A percentile compares a stretch with the other conserved stretches of the same genome.
These are phyloP conservation scores for Acronicta alni DNA, from an alignment of 2,888 invertebrate genomes.

Conservation along the genomic window DNA sequence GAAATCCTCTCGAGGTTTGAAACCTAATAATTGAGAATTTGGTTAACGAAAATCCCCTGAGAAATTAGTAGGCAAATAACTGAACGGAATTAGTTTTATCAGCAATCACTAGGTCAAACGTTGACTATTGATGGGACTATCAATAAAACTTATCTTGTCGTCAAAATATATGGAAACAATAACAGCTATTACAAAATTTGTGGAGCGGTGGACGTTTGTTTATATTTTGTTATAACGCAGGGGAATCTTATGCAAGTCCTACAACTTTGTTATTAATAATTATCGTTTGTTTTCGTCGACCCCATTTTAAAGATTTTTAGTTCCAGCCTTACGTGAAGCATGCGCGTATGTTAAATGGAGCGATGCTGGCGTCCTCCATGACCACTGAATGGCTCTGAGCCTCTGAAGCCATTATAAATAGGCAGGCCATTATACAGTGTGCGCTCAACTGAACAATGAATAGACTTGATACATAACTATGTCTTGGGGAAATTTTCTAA, in stretches of 20 bases:
- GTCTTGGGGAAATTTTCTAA: constrained; percentile 52
- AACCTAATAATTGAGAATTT: constrained; percentile 41
- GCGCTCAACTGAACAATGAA: constrained; percentile 59
- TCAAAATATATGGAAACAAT: constrained; percentile 22
- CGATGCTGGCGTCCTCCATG: constrained; percentile 78
- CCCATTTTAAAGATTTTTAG: constrained; percentile 54
- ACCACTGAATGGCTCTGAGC: constrained; percentile 77
- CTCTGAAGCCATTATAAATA: constrained; percentile 69
- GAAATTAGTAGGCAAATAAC: constrained; percentile 25
- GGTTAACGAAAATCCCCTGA: constrained; percentile 27
- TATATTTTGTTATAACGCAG: constrained; percentile 37
- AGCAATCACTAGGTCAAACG: constrained; percentile 16
- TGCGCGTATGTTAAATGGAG: constrained; percentile 81
- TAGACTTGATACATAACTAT: constrained; percentile 51
- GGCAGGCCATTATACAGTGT: constrained; percentile 58
- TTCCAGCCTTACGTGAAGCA: constrained; percentile 68
- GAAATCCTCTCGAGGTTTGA: constrained; percentile 14
- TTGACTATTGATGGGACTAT: constrained; percentile 14
- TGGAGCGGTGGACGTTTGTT: constrained; percentile 45
- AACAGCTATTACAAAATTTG: constrained; percentile 27
- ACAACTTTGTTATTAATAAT: constrained; percentile 31
- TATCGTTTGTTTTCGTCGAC: constrained; percentile 33
- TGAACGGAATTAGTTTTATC: constrained; percentile 11
- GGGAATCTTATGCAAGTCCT: constrained; percentile 12
- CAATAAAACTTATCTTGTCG: constrained; percentile 21